Conservation (phyloP, 2,113 vertebrate species). For the Hippolais icterina region DNA sequence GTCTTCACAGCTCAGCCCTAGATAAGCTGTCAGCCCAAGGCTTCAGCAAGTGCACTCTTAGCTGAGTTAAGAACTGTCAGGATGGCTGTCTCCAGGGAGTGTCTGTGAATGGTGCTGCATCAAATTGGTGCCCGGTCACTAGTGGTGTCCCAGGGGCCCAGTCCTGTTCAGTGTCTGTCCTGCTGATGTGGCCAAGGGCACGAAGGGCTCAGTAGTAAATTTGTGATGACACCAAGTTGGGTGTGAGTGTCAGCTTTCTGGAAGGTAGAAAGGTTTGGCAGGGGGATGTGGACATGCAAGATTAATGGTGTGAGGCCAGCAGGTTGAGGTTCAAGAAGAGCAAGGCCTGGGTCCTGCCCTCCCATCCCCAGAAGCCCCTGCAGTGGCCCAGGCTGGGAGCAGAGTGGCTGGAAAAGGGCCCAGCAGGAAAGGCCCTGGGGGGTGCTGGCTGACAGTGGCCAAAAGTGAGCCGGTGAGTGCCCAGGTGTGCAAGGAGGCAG, state of each 20-base stretch:
- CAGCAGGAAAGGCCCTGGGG: rapidly evolving
- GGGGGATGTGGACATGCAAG: neutral
- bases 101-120: rapidly evolving
- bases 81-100: rapidly evolving
- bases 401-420: neutral
- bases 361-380: rapidly evolving
- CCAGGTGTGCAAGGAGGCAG: neutral
- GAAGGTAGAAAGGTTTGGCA: neutral
- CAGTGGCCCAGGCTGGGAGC: neutral
- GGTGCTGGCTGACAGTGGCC: rapidly evolving
- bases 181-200: neutral
- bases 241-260: rapidly evolving
- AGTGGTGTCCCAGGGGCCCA: rapidly evolving
- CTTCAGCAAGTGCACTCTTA: neutral
- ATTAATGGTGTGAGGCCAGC: neutral
- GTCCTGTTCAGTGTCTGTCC: neutral
- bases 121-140: rapidly evolving
- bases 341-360: neutral
- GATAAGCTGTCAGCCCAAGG: rapidly evolving
- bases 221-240: neutral
- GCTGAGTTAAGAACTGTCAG: neutral
- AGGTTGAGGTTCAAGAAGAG: neutral
- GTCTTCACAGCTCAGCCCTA: rapidly evolving
- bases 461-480: rapidly evolving
- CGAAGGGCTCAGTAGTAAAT: rapidly evolving